phyloP scores from a whole-genome alignment of 2,113 vertebrate genomes.

The Caloenas nicobarica region DNA sequence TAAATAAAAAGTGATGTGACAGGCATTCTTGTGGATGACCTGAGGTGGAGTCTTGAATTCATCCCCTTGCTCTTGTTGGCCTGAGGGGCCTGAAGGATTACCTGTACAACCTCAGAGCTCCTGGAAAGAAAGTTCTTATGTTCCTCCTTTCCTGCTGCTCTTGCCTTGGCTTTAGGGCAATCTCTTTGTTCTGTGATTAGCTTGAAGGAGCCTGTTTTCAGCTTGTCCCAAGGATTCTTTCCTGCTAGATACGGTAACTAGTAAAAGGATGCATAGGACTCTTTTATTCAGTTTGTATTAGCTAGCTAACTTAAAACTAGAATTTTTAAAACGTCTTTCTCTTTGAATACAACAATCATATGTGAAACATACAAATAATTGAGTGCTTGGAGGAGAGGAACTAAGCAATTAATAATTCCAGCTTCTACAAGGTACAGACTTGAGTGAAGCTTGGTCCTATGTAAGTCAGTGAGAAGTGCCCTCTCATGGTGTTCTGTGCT shows the following conservation, averaged over 20 bases:
- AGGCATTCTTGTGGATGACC: neutral
- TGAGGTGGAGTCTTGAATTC: neutral
- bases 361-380: neutral
- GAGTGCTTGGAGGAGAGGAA: neutral
- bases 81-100: neutral
- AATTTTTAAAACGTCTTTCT: neutral
- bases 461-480: neutral
- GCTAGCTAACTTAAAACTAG: neutral
- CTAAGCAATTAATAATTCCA: neutral
- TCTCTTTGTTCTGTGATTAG: neutral
- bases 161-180: constrained; percentile 10
- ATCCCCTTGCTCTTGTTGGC: neutral
- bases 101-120: neutral
- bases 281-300: neutral
- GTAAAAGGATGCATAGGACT: neutral
- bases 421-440: neutral
- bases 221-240: neutral
- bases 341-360: neutral
- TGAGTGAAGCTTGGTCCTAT: neutral
- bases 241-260: neutral
- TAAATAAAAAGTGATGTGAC: neutral
- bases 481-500: neutral
- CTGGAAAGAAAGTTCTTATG: neutral
- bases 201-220: neutral
- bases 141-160: neutral